Conservation (phyloP, 1,140 invertebrate species). For the Pteromalus puparum region DNA sequence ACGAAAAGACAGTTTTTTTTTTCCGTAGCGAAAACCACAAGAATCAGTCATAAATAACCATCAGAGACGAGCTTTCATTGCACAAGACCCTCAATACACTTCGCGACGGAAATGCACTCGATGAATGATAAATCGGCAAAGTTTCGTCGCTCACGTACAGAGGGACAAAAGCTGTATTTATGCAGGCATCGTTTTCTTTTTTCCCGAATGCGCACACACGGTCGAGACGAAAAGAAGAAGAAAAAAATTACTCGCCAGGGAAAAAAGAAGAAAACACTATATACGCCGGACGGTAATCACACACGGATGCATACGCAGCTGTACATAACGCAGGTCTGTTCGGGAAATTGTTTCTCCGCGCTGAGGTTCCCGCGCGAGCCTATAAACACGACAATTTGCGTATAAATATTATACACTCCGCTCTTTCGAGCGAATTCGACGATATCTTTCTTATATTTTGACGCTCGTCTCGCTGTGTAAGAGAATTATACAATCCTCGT, state of each 20-base stretch:
- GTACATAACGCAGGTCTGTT: too few relatives aligned
- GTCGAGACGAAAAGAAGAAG: too few relatives aligned
- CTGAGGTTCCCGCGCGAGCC: too few relatives aligned
- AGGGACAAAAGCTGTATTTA: slow-evolving; percentile 14
- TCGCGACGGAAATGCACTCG: not conserved
- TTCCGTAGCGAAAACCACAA: slow-evolving; percentile 9
- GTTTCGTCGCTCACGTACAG: slow-evolving; percentile 1
- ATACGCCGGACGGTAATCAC: too few relatives aligned
- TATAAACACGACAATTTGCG: too few relatives aligned
- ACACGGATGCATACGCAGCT: too few relatives aligned
- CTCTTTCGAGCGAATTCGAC: not conserved
- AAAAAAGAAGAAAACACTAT: not conserved
- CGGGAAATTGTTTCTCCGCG: too few relatives aligned
- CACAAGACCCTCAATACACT: not conserved
- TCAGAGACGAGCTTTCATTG: not conserved
- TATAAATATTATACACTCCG: not conserved
- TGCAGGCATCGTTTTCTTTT: not conserved
- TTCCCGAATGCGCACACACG: not conserved
- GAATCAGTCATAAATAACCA: slow-evolving; percentile 33
- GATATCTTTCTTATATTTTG: too few relatives aligned
- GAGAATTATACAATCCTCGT: too few relatives aligned
- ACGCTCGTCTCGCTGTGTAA: too few relatives aligned
- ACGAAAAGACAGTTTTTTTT: not conserved
- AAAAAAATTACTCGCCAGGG: not conserved
- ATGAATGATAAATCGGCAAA: slow-evolving; percentile 32